Base-by-base conservation (phyloP, 2,113 vertebrate species). In the Barnardius zonarius region DNA sequence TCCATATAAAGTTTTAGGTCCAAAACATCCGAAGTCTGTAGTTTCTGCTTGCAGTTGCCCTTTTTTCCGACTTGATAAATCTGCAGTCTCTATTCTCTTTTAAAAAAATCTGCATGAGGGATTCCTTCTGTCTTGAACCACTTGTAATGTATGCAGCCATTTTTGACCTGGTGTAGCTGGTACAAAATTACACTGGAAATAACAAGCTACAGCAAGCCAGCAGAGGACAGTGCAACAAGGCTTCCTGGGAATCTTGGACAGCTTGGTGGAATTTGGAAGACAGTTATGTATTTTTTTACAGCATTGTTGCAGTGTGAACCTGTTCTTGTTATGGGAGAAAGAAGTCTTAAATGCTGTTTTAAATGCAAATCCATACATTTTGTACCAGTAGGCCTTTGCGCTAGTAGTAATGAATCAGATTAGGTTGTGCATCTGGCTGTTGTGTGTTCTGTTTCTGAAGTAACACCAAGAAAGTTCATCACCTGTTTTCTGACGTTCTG, bases 21-120 rank as follows among this genome's bases (percentile, higher is more conserved):
- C 95, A 96, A 95, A 96, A 78, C 92, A 92, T 84, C 95, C 54
- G 92, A 96, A 97, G 96, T 88, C 88, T 96, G 73, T 97, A 96
- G 96, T 96, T 96, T 96, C 96, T 92, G 96, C 93, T 97, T 97
- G 92, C 96, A 96, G 92, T 96, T 97, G 91, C 95, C 93, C 95
- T 95, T 96, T 97, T 96, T 95, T 93, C 94, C 95, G 91, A 91
- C 96, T 93, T 95, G 80, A 89, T 97, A 95, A 95, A 94, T 93
- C 95, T 96, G 86, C 95, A 95, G 92, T 96, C 92, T 94, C 93
- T 94, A 95, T 94, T 86, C 88, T 96, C 93, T 96, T 93, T 97
- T 93, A 92, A 97, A 97, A 97, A 97, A 96, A 96, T 95, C 96
- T 96, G 94, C 96, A 87, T 97, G 96, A 97, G 96, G 94, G 96